Evolutionary conservation across 2,888 invertebrate genomes (phyloP), one percentile per base, ranked within the genome.

Genomic region (Pogonocherus hispidulus): DNA sequence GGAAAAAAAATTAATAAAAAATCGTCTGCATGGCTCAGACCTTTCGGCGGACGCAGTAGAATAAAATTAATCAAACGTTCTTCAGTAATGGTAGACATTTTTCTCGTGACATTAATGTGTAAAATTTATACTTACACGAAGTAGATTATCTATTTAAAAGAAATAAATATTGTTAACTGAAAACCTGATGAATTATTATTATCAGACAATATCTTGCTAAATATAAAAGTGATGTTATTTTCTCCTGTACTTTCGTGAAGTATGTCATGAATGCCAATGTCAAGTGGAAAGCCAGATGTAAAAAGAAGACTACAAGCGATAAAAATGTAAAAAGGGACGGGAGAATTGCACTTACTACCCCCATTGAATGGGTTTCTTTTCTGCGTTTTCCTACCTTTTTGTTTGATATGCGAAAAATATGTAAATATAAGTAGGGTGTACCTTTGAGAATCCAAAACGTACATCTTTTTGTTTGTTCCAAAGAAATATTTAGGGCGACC

Each of bases 341-440:
- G 47, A 59, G 57, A 57, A 57, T 59, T 47, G 59, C 47, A 59
- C 59, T 59, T 23, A 46, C 57, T 59, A 59, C 47, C 59, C 27
- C 19, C 57, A 32, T 22, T 59, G 32, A 59, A 59, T 47, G 59
- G 47, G 41, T 44, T 59, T 47, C 27, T 47, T 59, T 59, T 59
- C 59, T 32, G 27, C 59, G 59, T 59, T 59, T 57, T 59, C 47
- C 47, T 59, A 59, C 59, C 59, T 59, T 59, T 59, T 59, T 59
- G 59, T 59, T 59, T 47, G 47, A 59, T 59, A 59, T 47, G 59
- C 59, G 59, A 59, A 47, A 47, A 59, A 59, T 59, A 59, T 59
- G 59, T 59, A 59, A 59, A 59, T 59, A 59, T 47, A 32, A 59
- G 23, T n/a, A n/a, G 11, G 59, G 46, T 4, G 59, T 47, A 20